phyloP scores from a whole-genome alignment of 2,797 vertebrate genomes.

The Monodelphis domestica region DNA sequence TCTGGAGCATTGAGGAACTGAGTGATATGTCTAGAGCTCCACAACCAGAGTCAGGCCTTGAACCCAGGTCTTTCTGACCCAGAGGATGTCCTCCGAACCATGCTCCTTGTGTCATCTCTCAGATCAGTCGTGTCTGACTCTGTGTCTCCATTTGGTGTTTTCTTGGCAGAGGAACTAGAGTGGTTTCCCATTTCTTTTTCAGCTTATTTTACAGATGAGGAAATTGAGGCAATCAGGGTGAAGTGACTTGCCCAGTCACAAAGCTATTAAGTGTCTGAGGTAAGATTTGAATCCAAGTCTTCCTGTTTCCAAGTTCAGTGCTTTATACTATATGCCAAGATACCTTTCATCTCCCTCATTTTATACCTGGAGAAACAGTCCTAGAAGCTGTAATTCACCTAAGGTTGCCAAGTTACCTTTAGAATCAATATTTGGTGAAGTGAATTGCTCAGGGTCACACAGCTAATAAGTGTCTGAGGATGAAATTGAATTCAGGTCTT shows the following conservation, averaged over 20 bases:
- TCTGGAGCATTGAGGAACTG: background rate
- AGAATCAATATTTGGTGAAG: too few species aligned
- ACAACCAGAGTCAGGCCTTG: background rate
- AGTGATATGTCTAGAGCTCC: background rate
- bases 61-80: background rate
- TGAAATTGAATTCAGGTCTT: too few species aligned
- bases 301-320: background rate
- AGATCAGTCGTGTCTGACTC: too few species aligned
- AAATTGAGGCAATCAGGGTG: background rate
- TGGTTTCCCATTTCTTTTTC: background rate
- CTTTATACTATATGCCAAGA: background rate
- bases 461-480: too few species aligned
- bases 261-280: background rate
- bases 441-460: too few species aligned
- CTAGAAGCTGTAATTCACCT: fast-evolving
- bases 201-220: background rate
- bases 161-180: too few species aligned
- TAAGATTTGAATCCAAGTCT: background rate
- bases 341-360: background rate
- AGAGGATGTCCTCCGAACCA: background rate
- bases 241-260: background rate
- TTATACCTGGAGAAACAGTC: constrained; percentile 2
- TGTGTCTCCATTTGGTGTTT: too few species aligned
- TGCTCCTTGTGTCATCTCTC: background rate
- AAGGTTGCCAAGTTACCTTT: too few species aligned